These are phyloP conservation scores for Argyresthia goedartella DNA, from an alignment of 2,888 invertebrate species.

Conservation along the genomic window DNA sequence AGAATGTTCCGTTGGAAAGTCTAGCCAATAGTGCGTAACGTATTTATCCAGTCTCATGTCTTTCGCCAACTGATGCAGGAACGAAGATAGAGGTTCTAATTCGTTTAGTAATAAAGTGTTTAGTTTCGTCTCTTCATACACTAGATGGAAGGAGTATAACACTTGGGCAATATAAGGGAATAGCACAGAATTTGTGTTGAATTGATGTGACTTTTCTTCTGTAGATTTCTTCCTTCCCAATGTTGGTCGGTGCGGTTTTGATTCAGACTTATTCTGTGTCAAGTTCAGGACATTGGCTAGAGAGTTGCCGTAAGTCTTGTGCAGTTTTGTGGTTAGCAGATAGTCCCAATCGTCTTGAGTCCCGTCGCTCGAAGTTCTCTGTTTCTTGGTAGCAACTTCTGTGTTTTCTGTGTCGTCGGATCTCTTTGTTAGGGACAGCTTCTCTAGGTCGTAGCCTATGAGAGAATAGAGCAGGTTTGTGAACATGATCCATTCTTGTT, in stretches of 20 bases:
- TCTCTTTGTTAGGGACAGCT: constrained; percentile 56
- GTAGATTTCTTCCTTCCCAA: constrained; percentile 15
- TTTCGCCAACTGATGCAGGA: constrained; percentile 81
- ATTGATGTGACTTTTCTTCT: constrained; percentile 41
- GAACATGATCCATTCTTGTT: constrained; percentile 87
- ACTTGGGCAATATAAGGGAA: constrained; percentile 82
- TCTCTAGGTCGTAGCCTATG: constrained; percentile 80
- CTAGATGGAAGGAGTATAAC: constrained; percentile 85
- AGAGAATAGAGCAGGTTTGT: constrained; percentile 69
- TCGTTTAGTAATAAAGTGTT: constrained; percentile 78
- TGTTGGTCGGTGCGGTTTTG: constrained; percentile 10
- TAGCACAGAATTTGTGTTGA: constrained; percentile 76
- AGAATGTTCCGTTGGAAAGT: constrained; percentile 78
- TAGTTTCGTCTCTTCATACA: constrained; percentile 93
- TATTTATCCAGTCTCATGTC: constrained; percentile 82
- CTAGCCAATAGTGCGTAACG: constrained; percentile 85
- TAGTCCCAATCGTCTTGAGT: constrained; percentile 88
- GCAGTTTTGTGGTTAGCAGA: constrained; percentile 70
- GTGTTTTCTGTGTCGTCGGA: constrained; percentile 43
- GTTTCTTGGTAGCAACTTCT: constrained; percentile 79
- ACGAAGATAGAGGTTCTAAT: constrained; percentile 74
- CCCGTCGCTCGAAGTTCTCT: constrained; percentile 82
- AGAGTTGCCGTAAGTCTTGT: constrained; percentile 55
- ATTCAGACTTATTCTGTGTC: constrained; percentile 16
- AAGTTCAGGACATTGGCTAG: constrained; percentile 54